Evolutionary conservation across 35 echinoderm and acorn worm species (phyloP).

Genomic region (Ptychodera flava): DNA sequence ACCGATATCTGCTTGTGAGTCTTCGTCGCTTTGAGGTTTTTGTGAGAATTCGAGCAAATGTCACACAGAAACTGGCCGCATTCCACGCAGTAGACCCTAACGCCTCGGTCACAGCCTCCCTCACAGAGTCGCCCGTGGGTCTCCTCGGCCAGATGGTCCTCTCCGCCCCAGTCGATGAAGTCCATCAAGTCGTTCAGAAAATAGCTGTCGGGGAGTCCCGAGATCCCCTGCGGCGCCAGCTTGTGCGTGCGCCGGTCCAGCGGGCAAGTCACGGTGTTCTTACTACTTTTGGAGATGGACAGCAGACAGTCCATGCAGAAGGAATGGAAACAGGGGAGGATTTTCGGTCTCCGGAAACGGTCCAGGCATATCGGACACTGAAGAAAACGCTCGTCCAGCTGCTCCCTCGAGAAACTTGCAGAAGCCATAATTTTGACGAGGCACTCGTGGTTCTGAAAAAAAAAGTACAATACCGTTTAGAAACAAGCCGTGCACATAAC

Average conservation of each 20-base stretch:
- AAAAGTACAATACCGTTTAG: too few relatives aligned
- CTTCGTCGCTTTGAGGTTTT: constrained; percentile 57
- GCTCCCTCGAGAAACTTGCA: background rate
- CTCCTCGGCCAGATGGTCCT: constrained; percentile 22
- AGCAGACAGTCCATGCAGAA: constrained; percentile 54
- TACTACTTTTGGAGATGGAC: constrained; percentile 12
- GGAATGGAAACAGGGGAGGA: constrained; percentile 57
- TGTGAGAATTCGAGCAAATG: constrained; percentile 75
- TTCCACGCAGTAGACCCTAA: constrained; percentile 64
- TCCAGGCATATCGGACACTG: constrained; percentile 56
- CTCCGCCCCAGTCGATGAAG: constrained; percentile 78
- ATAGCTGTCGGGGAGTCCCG: constrained; percentile 82
- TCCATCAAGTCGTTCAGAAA: constrained; percentile 96
- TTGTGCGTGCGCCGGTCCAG: constrained; percentile 70
- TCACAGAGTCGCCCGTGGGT: constrained; percentile 32
- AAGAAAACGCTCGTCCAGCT: constrained; percentile 40
- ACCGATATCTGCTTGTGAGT: constrained; percentile 61
- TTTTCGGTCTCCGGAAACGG: constrained; percentile 41
- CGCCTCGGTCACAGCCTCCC: constrained; percentile 57
- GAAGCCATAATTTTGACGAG: background rate
- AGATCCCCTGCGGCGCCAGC: constrained; percentile 45
- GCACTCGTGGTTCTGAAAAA: too few relatives aligned
- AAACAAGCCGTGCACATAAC: too few relatives aligned
- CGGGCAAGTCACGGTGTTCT: constrained; percentile 62
- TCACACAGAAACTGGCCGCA: constrained; percentile 80